Conservation (phyloP, 2,888 invertebrate species). For the Melipona beecheii region DNA sequence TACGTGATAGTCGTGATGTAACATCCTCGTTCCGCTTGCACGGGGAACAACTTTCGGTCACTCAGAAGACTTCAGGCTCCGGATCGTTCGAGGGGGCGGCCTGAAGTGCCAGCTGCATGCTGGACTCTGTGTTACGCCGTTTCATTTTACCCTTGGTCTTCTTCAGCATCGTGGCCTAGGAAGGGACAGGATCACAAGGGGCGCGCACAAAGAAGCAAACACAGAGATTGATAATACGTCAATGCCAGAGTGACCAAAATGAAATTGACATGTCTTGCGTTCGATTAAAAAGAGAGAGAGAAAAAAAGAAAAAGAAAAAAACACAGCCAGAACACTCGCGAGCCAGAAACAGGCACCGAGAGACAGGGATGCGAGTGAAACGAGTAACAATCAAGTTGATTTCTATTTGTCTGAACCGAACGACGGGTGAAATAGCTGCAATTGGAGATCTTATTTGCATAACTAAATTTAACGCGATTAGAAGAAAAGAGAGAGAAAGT, state of each 20-base stretch:
- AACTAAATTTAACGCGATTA: too few species aligned
- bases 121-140: slow-evolving; percentile 96
- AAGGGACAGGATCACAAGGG: slow-evolving; percentile 83
- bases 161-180: slow-evolving; percentile 99
- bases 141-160: slow-evolving; percentile 98
- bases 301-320: neutral
- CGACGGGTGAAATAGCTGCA: neutral
- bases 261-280: slow-evolving; percentile 57
- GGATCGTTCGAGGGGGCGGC: slow-evolving; percentile 83
- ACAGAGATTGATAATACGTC: slow-evolving; percentile 56
- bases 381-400: neutral
- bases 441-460: too few species aligned
- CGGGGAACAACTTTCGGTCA: slow-evolving; percentile 47
- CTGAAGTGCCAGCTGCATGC: slow-evolving; percentile 87
- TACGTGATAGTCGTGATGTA: slow-evolving; percentile 36
- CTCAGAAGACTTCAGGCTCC: slow-evolving; percentile 83
- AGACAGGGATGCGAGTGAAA: slow-evolving; percentile 26
- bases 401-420: neutral
- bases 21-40: slow-evolving; percentile 51
- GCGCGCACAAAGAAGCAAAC: slow-evolving; percentile 74
- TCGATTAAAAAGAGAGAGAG: slow-evolving; percentile 21
- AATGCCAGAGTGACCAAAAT: slow-evolving; percentile 60
- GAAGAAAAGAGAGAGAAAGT: too few species aligned
- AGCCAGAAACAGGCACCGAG: slow-evolving; percentile 41
- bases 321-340: slow-evolving; percentile 56